Evolutionary conservation across 2,888 invertebrate genomes (phyloP).

Genomic region (Caenorhabditis macrosperma): DNA sequence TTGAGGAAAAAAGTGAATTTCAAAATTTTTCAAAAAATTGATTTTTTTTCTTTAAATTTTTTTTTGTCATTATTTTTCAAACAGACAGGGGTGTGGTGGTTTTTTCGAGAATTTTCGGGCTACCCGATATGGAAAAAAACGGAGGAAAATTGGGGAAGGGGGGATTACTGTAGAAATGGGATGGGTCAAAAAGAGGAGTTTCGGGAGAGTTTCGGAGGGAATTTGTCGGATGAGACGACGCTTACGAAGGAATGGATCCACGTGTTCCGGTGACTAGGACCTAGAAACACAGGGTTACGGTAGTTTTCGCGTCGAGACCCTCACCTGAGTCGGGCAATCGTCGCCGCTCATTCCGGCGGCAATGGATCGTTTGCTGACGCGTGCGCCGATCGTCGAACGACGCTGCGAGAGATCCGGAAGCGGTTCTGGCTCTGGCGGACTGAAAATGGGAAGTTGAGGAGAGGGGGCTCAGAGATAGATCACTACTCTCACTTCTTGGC

Average conservation of each 20-base stretch:
- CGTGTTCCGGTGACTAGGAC: conserved; percentile 55
- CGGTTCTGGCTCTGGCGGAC: conserved; percentile 70
- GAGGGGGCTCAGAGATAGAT: background rate
- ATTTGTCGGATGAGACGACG: background rate
- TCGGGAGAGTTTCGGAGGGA: background rate
- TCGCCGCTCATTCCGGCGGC: conserved; percentile 55
- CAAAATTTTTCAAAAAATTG: conserved; percentile 18
- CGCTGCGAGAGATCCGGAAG: conserved; percentile 69
- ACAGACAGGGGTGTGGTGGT: too few relatives aligned
- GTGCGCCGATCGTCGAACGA: conserved; percentile 68
- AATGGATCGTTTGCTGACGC: conserved; percentile 63
- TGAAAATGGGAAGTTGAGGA: conserved; percentile 39
- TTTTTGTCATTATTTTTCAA: background rate
- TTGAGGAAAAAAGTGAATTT: conserved; percentile 16
- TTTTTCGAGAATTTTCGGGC: conserved; percentile 25
- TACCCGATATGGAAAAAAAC: conserved; percentile 42
- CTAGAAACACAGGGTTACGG: conserved; percentile 9
- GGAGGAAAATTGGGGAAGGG: background rate
- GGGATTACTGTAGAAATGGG: background rate
- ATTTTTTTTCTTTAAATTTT: background rate
- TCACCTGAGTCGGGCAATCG: conserved; percentile 59
- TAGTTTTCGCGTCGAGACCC: conserved; percentile 1
- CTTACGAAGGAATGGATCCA: conserved; percentile 52
- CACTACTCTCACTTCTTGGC: conserved; percentile 63
- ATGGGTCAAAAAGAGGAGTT: background rate